Base-by-base conservation (phyloP, 2,797 vertebrate genomes). In the Mormyrus hasselquistii region DNA sequence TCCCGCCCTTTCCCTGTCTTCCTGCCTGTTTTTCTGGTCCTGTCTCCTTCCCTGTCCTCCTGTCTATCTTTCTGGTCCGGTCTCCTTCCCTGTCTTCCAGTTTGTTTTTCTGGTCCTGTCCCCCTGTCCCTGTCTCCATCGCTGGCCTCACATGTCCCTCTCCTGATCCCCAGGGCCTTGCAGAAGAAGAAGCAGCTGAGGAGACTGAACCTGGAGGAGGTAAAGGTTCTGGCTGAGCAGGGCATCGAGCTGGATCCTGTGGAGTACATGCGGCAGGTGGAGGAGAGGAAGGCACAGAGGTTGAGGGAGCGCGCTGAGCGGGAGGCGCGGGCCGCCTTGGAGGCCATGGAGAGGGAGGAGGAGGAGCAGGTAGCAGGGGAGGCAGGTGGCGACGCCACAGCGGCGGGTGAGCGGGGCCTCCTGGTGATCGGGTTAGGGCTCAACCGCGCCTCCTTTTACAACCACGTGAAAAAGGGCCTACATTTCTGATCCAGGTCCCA, bases 141-240 rank as follows among this genome's bases (percentile, higher is more conserved):
- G 38, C 73, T 44, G 38, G 38, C 6, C 16, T 41, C 38, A 44
- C 44, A 0, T 52, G 44, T 84, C 82, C 22, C 82, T n/a, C 8
- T 84, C 47, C 41, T 84, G 82, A 10, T 12, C 82, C 19, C n/a
- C 82, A 99, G 98, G 94, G 97, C 97, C 50, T 95, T 98, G 94
- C 96, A 97, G 91, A 98, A 97, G 92, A 96, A 97, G 91, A 97
- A 96, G 91, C 97, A 97, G 90, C 93, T 97, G 25, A 97, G 97
- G 69, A 96, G 97, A 88, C 95, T 98, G 25, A 99, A 98, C 93
- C 95, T 97, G 0, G 98, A 99, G 86, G 98, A 99, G 92, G 95
- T 98, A 90, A 98, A 97, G 91, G 94, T 96, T 19, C 95, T 97
- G 1, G 96, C 92, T 0, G 94, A 97, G 76, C 97, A 97, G 44